Base-by-base conservation (phyloP, 2,113 vertebrate genomes). In the Planiliza haematocheilus region DNA sequence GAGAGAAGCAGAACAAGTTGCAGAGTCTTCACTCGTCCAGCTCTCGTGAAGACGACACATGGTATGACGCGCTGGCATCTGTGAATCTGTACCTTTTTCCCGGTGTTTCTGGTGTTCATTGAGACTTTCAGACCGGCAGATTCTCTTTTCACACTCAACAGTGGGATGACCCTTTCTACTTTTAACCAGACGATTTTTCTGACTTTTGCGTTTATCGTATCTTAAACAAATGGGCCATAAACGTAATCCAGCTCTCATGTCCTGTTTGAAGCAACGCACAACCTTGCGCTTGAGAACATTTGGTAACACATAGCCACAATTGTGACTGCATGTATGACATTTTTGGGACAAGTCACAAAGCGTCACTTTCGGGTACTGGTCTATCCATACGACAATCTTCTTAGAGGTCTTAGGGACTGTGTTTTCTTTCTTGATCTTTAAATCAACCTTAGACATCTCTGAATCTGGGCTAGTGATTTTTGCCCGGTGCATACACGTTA, bases 201-300 rank as follows among this genome's bases (percentile, higher is more conserved):
- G 36, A 12, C 0, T 46, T 62, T 59, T 8, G 5, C 21, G 41
- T 10, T 61, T 53, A 1, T 67, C 20, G 4, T 50, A 51, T 5
- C 18, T 39, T 2, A 39, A 72, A 69, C 79, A 86, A 67, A 12
- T 1, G 1, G 72, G 77, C 37, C n/a, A 10, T 43, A 84, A 72
- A 24, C 1, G 51, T 57, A 69, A 42, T 1, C 71, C 68, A 70
- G 66, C 62, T 45, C 17, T 78, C 72, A 86, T 81, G 13, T 86
- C 81, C 14, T 10, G 45, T 20, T 85, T 87, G 83, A 90, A 91
- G 73, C 89, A 90, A 71, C 1, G 69, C 50, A 90, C 66, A 9
- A 18, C 53, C 48, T 84, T 81, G 45, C 7, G 77, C 50, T 78
- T 75, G 38, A 88, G 68, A 72, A 24, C 13, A 42, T 83, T 56